phyloP scores from a whole-genome alignment of 1,140 invertebrate genomes.

The Pseudomyrmex pallidus region DNA sequence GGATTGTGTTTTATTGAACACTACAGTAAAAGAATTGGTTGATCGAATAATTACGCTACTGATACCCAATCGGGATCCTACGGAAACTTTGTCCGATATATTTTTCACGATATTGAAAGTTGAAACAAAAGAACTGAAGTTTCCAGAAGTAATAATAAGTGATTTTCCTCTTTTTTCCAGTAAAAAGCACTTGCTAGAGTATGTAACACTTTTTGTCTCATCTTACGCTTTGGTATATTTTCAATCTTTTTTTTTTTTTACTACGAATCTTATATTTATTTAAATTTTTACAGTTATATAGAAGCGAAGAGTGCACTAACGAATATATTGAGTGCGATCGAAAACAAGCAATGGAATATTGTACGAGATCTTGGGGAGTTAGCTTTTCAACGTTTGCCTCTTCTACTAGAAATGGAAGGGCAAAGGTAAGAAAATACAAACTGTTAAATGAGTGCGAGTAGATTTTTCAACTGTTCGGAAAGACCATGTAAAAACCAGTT shows the following conservation, averaged over 20 bases:
- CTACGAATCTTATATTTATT: neutral
- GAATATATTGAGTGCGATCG: constrained; percentile 22
- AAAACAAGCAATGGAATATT: constrained; percentile 33
- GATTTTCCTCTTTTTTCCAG: constrained; percentile 79
- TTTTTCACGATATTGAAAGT: constrained; percentile 74
- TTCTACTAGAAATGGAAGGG: neutral
- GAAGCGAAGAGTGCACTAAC: constrained; percentile 17
- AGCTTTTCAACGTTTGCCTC: constrained; percentile 25
- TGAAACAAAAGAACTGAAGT: constrained; percentile 67
- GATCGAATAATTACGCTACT: constrained; percentile 78
- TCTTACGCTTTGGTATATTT: neutral
- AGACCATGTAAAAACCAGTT: neutral
- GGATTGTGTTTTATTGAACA: constrained; percentile 71
- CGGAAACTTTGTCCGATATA: constrained; percentile 70
- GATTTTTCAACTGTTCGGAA: neutral
- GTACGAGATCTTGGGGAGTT: constrained; percentile 4
- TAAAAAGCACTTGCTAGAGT: constrained; percentile 74
- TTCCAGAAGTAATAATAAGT: constrained; percentile 67
- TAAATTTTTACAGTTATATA: constrained; percentile 41
- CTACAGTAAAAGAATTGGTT: constrained; percentile 70
- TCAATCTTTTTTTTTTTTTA: neutral
- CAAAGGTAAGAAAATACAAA: constrained; percentile 19
- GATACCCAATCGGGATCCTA: constrained; percentile 75
- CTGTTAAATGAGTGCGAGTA: neutral
- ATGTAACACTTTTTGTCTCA: constrained; percentile 24